A percentile compares a stretch with the other conserved stretches of the same genome.
Conservation (phyloP, 1,140 invertebrate species). For the Caenorhabditis inopinata region DNA sequence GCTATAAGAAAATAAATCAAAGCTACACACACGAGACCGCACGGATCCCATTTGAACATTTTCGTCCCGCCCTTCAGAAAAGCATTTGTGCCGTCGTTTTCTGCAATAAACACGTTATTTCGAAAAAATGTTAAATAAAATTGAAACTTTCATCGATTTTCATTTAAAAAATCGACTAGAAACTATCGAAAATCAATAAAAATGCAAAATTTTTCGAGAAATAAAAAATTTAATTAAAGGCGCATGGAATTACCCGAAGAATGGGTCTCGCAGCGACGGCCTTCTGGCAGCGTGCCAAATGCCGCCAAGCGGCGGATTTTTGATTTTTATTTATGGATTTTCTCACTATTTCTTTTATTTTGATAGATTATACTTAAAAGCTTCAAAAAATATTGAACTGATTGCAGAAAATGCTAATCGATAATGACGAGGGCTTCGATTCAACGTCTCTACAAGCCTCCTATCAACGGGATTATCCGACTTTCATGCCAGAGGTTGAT, state of each 20-base stretch:
- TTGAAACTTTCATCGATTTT: too few relatives aligned
- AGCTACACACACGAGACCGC: slow-evolving; percentile 81
- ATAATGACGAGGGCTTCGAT: background rate
- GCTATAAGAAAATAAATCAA: slow-evolving; percentile 81
- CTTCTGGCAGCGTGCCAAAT: background rate
- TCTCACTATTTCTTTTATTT: background rate
- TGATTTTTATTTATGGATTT: background rate
- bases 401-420: background rate
- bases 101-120: background rate
- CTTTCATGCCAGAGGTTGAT: background rate
- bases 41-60: slow-evolving; percentile 76
- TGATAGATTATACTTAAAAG: too few relatives aligned
- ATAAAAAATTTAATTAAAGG: background rate
- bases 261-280: background rate
- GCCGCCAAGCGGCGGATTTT: slow-evolving; percentile 3
- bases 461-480: background rate
- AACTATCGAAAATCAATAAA: slow-evolving; percentile 2
- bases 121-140: too few relatives aligned
- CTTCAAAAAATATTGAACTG: too few relatives aligned
- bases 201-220: background rate
- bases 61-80: too few relatives aligned
- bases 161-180: too few relatives aligned
- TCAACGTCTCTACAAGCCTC: background rate
- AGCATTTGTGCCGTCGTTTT: too few relatives aligned
- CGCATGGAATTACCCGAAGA: background rate